Percentiles rank a stretch among this genome's conserved stretches.
phyloP scores from a whole-genome alignment of 2,797 vertebrate genomes.

The Delichon dasypus region DNA sequence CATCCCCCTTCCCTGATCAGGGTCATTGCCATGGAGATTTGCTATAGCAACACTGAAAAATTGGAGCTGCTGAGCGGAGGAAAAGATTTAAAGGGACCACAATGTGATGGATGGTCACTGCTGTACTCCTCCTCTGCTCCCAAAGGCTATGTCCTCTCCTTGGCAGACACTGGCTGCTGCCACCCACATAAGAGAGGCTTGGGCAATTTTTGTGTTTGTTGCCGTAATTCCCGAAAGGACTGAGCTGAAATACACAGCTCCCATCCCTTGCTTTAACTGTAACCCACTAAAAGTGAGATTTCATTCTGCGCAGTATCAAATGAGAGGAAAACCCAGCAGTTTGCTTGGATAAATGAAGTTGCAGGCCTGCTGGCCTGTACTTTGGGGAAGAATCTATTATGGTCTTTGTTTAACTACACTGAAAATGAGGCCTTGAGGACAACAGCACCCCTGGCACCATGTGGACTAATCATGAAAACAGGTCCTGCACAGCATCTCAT shows the following conservation, averaged over 20 bases:
- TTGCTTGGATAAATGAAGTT: not conserved
- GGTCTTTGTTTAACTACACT: not conserved
- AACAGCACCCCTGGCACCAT: not conserved
- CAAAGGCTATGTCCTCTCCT: not conserved
- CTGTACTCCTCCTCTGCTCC: not conserved
- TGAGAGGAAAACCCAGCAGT: not conserved
- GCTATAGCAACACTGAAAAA: constrained; percentile 65
- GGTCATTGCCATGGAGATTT: constrained; percentile 71
- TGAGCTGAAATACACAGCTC: not conserved
- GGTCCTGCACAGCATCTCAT: not conserved
- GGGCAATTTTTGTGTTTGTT: not conserved
- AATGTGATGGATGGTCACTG: not conserved
- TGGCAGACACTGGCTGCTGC: not conserved
- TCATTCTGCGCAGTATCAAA: not conserved
- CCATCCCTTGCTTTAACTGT: not conserved
- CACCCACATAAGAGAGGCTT: not conserved
- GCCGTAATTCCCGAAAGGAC: not conserved
- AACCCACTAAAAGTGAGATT: not conserved
- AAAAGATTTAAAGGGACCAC: constrained; percentile 58
- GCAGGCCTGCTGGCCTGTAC: not conserved
- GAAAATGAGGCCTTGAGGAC: not conserved
- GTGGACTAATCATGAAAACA: not conserved
- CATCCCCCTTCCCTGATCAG: constrained; percentile 31
- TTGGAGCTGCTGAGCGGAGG: constrained; percentile 12
- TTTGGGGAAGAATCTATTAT: not conserved